Evolutionary conservation across 2,797 vertebrate species (phyloP).

Genomic region (Acanthiza pusilla): DNA sequence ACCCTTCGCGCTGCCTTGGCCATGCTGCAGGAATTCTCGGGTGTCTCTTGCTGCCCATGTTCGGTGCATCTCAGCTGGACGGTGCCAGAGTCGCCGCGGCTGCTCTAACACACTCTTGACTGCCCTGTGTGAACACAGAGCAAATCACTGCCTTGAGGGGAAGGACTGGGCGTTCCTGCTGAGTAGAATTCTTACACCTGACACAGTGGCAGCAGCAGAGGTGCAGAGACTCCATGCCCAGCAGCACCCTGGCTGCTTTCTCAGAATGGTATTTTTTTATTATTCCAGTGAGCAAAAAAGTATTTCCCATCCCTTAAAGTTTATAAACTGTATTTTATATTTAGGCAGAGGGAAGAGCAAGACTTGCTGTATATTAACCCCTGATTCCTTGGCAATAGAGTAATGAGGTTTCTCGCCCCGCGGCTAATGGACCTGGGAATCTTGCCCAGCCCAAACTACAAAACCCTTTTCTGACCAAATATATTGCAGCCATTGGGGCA

Average conservation of each 20-base stretch:
- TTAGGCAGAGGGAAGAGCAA: neutral
- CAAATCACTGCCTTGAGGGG: neutral
- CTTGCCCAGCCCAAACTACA: neutral
- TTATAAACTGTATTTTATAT: neutral
- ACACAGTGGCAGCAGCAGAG: neutral
- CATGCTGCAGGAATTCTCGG: neutral
- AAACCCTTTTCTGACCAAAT: neutral
- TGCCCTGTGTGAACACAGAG: neutral
- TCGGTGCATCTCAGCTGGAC: rapidly evolving
- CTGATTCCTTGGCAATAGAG: neutral
- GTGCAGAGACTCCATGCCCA: neutral
- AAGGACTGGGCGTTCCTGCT: neutral
- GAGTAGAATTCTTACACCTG: neutral
- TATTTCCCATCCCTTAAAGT: neutral
- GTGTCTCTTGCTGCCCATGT: rapidly evolving
- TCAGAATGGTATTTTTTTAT: neutral
- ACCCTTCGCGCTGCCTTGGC: neutral
- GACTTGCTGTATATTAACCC: neutral
- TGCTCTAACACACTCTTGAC: conserved; percentile 27
- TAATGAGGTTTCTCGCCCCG: neutral
- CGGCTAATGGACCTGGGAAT: neutral
- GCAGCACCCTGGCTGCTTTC: rapidly evolving
- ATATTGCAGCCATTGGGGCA: neutral
- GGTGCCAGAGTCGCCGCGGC: neutral
- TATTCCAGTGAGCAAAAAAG: neutral